Evolutionary conservation across 2,888 invertebrate genomes (phyloP).

Genomic region (Andrena camellia): DNA sequence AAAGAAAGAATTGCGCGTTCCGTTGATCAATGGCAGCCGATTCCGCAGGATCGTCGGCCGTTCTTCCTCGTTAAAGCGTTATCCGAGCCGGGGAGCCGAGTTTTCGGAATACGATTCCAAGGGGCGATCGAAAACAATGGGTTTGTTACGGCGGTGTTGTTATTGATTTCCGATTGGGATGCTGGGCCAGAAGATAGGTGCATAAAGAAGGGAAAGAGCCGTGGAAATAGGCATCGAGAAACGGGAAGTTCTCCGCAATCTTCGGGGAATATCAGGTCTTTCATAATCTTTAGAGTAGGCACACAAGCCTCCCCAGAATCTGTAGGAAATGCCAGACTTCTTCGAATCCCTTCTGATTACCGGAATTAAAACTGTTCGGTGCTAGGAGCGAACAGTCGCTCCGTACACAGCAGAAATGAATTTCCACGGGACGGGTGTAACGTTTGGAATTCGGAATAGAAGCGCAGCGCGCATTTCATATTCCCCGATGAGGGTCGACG

Average conservation of each 20-base stretch:
- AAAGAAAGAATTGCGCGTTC: constrained; percentile 35
- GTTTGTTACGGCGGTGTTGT: constrained; percentile 73
- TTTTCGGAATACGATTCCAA: constrained; percentile 50
- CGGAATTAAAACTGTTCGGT: constrained; percentile 23
- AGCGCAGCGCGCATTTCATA: background rate
- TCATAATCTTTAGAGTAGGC: background rate
- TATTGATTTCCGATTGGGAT: constrained; percentile 78
- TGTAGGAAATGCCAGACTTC: background rate
- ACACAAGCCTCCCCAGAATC: constrained; percentile 18
- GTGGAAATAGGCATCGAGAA: constrained; percentile 7
- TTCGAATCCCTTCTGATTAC: constrained; percentile 40
- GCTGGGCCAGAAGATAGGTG: constrained; percentile 61
- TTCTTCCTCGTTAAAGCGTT: constrained; percentile 39
- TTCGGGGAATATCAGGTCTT: background rate
- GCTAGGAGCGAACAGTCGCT: background rate
- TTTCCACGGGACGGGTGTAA: background rate
- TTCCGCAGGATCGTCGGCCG: constrained; percentile 37
- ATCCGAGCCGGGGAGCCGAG: constrained; percentile 12
- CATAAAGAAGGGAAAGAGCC: constrained; percentile 47
- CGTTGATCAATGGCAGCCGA: constrained; percentile 47
- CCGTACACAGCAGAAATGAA: background rate
- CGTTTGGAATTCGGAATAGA: background rate
- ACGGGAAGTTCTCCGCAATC: background rate
- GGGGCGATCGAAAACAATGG: constrained; percentile 71
- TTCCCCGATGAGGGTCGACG: background rate